Evolutionary conservation across 2,113 vertebrate species (phyloP).

Genomic region (Cebus imitator): DNA sequence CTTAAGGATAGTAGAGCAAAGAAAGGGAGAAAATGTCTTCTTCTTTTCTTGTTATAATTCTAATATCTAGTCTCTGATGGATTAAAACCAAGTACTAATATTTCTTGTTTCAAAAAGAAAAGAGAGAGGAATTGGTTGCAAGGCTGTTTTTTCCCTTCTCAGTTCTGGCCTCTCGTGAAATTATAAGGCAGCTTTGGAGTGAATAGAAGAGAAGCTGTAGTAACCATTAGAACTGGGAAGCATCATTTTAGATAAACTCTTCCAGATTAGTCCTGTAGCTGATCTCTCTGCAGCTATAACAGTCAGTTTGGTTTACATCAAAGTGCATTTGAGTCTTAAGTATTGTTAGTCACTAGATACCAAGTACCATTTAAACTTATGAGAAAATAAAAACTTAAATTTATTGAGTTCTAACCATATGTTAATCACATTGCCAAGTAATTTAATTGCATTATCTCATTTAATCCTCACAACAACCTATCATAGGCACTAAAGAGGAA

Average conservation of each 20-base stretch:
- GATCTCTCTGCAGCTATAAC: neutral
- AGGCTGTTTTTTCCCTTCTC: neutral
- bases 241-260: neutral
- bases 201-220: neutral
- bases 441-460: constrained; percentile 21
- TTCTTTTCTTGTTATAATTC: neutral
- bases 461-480: constrained; percentile 2
- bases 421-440: constrained; percentile 9
- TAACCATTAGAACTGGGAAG: constrained; percentile 9
- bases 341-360: neutral
- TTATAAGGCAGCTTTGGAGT: neutral
- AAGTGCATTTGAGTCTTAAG: neutral
- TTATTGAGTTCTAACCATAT: constrained; percentile 38
- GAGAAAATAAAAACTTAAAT: constrained; percentile 2
- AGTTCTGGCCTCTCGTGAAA: constrained; percentile 18
- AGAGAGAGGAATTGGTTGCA: neutral
- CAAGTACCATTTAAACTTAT: neutral
- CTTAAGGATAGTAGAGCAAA: neutral
- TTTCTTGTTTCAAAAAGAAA: neutral
- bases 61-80: neutral
- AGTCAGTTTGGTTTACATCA: neutral
- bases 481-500: neutral
- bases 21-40: constrained; percentile 14
- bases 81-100: neutral
- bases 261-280: neutral